Base-by-base conservation (phyloP, 2,113 vertebrate genomes). In the Oostethus manadensis region DNA sequence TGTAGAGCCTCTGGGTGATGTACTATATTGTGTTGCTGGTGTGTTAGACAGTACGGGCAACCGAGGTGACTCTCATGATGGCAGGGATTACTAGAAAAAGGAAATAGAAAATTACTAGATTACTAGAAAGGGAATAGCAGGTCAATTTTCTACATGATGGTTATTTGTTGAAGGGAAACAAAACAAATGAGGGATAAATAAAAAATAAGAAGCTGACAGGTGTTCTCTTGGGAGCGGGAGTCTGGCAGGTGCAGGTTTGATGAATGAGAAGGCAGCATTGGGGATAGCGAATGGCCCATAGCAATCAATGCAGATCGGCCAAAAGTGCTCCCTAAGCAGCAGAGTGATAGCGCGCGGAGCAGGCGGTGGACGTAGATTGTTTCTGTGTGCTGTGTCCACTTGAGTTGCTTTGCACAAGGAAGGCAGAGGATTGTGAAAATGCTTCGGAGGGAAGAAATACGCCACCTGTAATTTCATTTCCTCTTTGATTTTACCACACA, bases 261-360 rank as follows among this genome's bases (percentile, higher is more conserved):
- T 84, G 77, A 84, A 84, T 86, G 74, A 72, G 77, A 65, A 46
- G 68, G 51, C 71, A 70, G 53, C 29, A 65, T 57, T 15, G 23
- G 56, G 76, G 74, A 78, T 47, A 58, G 73, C 75, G 66, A 73
- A 82, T 76, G 73, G 68, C 80, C 80, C 77, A 71, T 67, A 83
- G 80, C 83, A 77, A 82, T 84, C 80, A 75, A 84, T 84, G 83
- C 73, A 86, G 81, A 84, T 88, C 80, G 82, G 74, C 80, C 73
- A 70, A 74, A 80, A 83, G 60, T 43, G 64, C 68, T 81, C 75
- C 77, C 80, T 57, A 46, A 77, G 71, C 71, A 63, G 64, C 59
- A 26, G 65, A 68, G 55, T 81, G 75, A 81, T 80, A 18, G 82
- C 81, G 70, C 70, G 66, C 48, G 64, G 64, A 66, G 64, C 60